Percentiles rank a stretch among this genome's conserved stretches.
phyloP scores from a whole-genome alignment of 2,113 vertebrate genomes.

The Etheostoma cragini region DNA sequence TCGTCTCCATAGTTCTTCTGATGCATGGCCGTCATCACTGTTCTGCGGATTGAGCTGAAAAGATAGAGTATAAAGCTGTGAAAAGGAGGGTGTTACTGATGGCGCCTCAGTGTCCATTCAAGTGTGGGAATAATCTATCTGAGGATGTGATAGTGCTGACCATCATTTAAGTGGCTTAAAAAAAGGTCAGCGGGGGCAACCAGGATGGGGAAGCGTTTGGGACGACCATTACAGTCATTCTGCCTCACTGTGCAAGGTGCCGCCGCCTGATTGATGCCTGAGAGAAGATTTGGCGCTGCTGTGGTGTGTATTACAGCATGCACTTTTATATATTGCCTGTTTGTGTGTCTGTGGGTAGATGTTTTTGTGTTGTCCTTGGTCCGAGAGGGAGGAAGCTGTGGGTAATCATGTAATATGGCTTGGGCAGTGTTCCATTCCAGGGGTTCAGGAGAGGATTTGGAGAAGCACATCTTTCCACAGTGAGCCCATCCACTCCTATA shows the following conservation, averaged over 20 bases:
- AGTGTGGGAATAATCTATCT: slow-evolving; percentile 70
- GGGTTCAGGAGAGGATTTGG: slow-evolving; percentile 45
- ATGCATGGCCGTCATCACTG: slow-evolving; percentile 39
- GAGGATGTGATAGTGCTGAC: slow-evolving; percentile 54
- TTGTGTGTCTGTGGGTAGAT: background rate
- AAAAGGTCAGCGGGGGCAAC: slow-evolving; percentile 52
- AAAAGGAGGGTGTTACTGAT: slow-evolving; percentile 27
- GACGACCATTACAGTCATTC: slow-evolving; percentile 59
- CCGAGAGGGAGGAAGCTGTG: slow-evolving; percentile 33
- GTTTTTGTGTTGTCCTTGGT: slow-evolving; percentile 34
- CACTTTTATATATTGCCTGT: slow-evolving; percentile 54
- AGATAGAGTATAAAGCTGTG: slow-evolving; percentile 48
- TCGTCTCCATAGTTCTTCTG: slow-evolving; percentile 45
- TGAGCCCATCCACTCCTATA: slow-evolving; percentile 35
- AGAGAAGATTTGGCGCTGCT: slow-evolving; percentile 58
- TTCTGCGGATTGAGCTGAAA: slow-evolving; percentile 52
- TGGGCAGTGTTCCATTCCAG: slow-evolving; percentile 54
- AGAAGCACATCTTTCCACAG: slow-evolving; percentile 28
- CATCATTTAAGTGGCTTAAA: slow-evolving; percentile 65
- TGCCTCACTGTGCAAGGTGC: slow-evolving; percentile 45
- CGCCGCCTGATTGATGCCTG: slow-evolving; percentile 60
- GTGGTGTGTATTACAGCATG: slow-evolving; percentile 39
- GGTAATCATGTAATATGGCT: slow-evolving; percentile 58
- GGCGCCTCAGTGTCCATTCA: slow-evolving; percentile 56
- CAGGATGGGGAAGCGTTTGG: slow-evolving; percentile 24